Evolutionary conservation across 2,797 vertebrate species (phyloP), one percentile per base, ranked within the genome.

Genomic region (Ceryle rudis): DNA sequence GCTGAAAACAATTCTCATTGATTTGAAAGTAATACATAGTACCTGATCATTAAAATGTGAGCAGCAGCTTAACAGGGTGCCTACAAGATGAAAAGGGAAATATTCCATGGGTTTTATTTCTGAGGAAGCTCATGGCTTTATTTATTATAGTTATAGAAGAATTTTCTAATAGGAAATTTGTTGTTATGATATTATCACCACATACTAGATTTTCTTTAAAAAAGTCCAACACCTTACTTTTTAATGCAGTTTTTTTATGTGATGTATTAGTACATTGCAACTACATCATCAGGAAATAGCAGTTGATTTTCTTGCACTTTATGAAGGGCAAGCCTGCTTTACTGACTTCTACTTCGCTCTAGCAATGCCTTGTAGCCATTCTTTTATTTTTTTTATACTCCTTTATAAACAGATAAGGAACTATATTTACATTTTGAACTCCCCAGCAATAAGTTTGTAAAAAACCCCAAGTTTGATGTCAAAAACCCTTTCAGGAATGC

Each of bases 1-100:
- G 39, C 51, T 93, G 94, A 96, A 96, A 97, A 90, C 33, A 93
- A 54, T 94, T 67, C 79, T 81, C 44, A 47, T 46, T 91, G 88
- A 96, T 95, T 93, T 88, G 75, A 87, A 93, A 60, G 41, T 69
- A 88, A 49, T 93, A 65, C 54, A 57, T 19, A 71, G 49, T 42
- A 81, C 22, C 62, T 77, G 60, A 83, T 84, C 3, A 33, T 66
- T 67, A 64, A 81, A 96, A 94, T 58, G 55, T 61, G 44, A 91
- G 54, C 62, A 72, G 52, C 64, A 95, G 37, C 75, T 95, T 66
- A 75, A 58, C 35, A 42, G 31, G 26, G 25, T 91, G 33, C 33
- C 3, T 51, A 84, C 22, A 82, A 86, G 47, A 71, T 60, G 49
- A 78, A 91, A 72, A 18, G 31, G 18, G 8, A 46, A 92, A 73